These are phyloP conservation scores for Acrobasis suavella DNA, from an alignment of 2,888 invertebrate genomes.

Conservation along the genomic window DNA sequence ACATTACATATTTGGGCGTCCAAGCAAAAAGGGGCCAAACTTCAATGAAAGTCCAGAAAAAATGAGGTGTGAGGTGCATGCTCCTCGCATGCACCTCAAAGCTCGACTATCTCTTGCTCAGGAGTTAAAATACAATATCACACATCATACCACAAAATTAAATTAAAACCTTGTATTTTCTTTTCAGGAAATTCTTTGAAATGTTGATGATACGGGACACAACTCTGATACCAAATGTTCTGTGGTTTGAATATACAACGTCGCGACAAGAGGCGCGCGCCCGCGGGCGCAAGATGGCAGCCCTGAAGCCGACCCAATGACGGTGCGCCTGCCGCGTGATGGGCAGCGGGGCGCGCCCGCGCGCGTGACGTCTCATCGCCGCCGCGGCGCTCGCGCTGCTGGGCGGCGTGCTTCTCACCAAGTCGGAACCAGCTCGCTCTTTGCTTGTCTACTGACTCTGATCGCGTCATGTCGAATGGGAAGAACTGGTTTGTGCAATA, in stretches of 20 bases:
- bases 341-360: slow-evolving; percentile 49
- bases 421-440: slow-evolving; percentile 46
- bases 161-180: not conserved
- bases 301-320: slow-evolving; percentile 91
- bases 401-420: slow-evolving; percentile 59
- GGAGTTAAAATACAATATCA: too few relatives aligned
- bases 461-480: not conserved
- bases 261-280: slow-evolving; percentile 91
- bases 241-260: slow-evolving; percentile 97
- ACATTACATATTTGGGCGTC: too few relatives aligned
- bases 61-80: too few relatives aligned
- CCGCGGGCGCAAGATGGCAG: slow-evolving; percentile 89
- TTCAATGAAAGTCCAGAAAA: too few relatives aligned
- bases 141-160: not conserved
- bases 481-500: not conserved
- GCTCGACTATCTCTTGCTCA: too few relatives aligned
- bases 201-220: slow-evolving; percentile 93
- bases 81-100: too few relatives aligned
- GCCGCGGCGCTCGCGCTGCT: slow-evolving; percentile 63
- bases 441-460: slow-evolving; percentile 40
- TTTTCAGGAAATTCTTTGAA: slow-evolving; percentile 91
- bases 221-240: slow-evolving; percentile 93
- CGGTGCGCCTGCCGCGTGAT: slow-evolving; percentile 80
- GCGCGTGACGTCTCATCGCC: slow-evolving; percentile 76
- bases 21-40: too few relatives aligned